phyloP scores from a whole-genome alignment of 2,888 invertebrate species.

The Oasisia sp. region DNA sequence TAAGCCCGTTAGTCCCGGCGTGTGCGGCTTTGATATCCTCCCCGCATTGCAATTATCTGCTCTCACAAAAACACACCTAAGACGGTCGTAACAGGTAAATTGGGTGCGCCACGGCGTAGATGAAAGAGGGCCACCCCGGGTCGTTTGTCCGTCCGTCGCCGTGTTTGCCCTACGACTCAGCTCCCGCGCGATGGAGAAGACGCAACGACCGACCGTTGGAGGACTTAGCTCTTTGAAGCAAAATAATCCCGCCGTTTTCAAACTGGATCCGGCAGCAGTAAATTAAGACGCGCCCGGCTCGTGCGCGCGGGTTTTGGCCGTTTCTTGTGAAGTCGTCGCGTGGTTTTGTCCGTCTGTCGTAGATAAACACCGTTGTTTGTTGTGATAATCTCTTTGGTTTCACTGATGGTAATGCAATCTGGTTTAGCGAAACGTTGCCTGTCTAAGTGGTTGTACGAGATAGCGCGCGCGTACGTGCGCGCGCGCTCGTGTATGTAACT shows the following conservation, averaged over 20 bases:
- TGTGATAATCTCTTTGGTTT: neutral
- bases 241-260: constrained; percentile 9
- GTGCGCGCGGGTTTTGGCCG: neutral
- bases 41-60: constrained; percentile 8
- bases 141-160: neutral
- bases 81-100: neutral
- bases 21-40: neutral
- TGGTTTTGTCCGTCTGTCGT: neutral
- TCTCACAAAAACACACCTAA: neutral
- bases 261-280: neutral
- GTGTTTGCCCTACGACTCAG: neutral
- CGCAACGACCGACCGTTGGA: neutral
- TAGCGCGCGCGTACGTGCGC: too few relatives aligned
- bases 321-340: neutral
- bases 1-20: neutral
- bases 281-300: neutral
- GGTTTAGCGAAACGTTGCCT: too few relatives aligned
- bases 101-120: neutral
- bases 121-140: neutral
- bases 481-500: too few relatives aligned
- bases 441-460: too few relatives aligned
- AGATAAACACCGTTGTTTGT: neutral
- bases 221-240: constrained; percentile 6
- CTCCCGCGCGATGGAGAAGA: neutral
- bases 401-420: too few relatives aligned